Conservation (phyloP, 2,888 invertebrate species). For the Nomada lathburiana region DNA sequence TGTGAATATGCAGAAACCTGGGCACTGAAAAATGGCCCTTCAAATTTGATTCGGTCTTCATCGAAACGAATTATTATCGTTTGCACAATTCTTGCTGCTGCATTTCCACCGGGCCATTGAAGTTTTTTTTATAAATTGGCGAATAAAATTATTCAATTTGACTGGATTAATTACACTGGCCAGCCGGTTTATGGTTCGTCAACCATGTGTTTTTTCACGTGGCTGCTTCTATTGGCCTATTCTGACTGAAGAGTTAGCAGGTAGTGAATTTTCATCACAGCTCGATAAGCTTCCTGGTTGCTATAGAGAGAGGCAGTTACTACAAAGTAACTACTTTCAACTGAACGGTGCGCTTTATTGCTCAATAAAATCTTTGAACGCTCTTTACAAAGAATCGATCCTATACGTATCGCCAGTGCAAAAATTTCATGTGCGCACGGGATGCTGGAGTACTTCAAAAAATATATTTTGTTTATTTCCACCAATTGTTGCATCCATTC, state of each 20-base stretch:
- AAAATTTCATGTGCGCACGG: conserved; percentile 38
- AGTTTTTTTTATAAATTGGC: not conserved
- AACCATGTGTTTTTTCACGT: conserved; percentile 67
- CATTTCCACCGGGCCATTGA: too few species aligned
- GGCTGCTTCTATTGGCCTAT: conserved; percentile 65
- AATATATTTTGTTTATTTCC: not conserved
- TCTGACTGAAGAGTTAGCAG: conserved; percentile 58
- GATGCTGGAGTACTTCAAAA: not conserved
- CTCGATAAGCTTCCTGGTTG: conserved; percentile 65
- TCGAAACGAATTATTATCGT: too few species aligned
- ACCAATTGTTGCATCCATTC: not conserved
- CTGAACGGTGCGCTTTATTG: conserved; percentile 45
- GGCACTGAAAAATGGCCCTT: too few species aligned
- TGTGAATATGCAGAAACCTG: too few species aligned
- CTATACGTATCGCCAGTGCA: conserved; percentile 12
- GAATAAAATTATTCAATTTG: conserved; percentile 8
- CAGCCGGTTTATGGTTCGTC: conserved; percentile 61
- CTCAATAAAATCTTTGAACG: conserved; percentile 44
- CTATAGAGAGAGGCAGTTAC: conserved; percentile 40
- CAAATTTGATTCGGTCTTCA: too few species aligned
- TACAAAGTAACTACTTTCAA: conserved; percentile 65
- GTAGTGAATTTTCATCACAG: conserved; percentile 64
- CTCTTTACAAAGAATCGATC: conserved; percentile 41
- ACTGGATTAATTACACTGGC: conserved; percentile 43
- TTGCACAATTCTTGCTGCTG: too few species aligned